These are phyloP conservation scores for Arrhamphus sclerolepis DNA, from an alignment of 2,797 vertebrate species.

Conservation along the genomic window DNA sequence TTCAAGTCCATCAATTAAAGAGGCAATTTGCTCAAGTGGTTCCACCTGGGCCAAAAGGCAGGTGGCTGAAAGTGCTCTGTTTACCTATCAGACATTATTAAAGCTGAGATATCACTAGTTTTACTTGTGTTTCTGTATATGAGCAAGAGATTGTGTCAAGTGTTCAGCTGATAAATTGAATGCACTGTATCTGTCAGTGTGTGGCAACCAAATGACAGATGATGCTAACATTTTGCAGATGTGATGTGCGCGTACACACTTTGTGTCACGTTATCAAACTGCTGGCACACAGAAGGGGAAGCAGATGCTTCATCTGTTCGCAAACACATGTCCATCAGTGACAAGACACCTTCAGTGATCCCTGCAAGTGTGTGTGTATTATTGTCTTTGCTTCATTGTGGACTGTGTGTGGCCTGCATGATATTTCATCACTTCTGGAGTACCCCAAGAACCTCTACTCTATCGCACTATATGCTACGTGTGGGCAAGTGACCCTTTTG, in stretches of 20 bases:
- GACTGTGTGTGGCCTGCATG: conserved; percentile 48
- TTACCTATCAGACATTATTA: conserved; percentile 73
- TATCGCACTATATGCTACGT: conserved; percentile 5
- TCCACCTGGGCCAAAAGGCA: conserved; percentile 74
- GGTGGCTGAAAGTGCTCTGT: conserved; percentile 70
- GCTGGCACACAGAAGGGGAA: conserved; percentile 42
- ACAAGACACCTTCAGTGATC: conserved; percentile 23
- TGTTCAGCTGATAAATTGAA: conserved; percentile 35
- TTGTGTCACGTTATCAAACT: conserved; percentile 50
- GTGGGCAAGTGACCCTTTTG: not conserved
- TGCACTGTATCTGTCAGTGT: conserved; percentile 42
- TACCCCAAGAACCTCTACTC: conserved; percentile 45
- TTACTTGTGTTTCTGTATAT: conserved; percentile 32
- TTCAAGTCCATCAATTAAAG: conserved; percentile 83
- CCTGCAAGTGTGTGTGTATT: not conserved
- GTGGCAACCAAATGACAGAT: conserved; percentile 45
- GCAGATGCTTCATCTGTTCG: conserved; percentile 42
- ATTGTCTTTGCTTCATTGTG: conserved; percentile 11
- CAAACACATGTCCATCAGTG: conserved; percentile 33
- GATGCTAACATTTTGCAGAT: conserved; percentile 28
- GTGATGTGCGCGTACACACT: conserved; percentile 23
- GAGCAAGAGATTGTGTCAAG: conserved; percentile 32
- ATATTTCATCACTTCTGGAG: conserved; percentile 58
- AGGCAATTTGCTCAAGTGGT: conserved; percentile 78
- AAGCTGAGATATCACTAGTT: conserved; percentile 53